Conservation (phyloP, 2,113 vertebrate genomes). For the Nesoenas mayeri region DNA sequence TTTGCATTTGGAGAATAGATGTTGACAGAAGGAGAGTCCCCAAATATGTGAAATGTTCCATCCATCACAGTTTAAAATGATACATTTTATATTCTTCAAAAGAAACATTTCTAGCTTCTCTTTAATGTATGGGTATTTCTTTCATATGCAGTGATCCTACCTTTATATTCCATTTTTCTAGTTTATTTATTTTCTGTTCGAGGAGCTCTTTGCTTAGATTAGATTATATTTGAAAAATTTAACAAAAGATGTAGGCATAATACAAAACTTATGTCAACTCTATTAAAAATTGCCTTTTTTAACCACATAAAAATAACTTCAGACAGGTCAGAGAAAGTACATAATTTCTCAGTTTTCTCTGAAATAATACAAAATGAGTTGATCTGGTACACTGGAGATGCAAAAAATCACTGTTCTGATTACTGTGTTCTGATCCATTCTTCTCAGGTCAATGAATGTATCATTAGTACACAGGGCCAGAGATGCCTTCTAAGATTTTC, state of each 20-base stretch:
- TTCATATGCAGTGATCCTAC: background rate
- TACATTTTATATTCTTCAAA: background rate
- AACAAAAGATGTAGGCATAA: background rate
- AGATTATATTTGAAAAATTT: background rate
- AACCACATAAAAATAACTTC: background rate
- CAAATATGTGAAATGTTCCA: background rate
- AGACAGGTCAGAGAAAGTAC: background rate
- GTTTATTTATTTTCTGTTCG: background rate
- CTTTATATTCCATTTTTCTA: background rate
- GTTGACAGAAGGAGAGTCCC: background rate
- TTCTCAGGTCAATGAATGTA: background rate
- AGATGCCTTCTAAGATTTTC: background rate
- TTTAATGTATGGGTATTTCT: background rate
- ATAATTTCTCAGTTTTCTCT: background rate
- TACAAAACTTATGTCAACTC: background rate
- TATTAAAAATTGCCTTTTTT: background rate
- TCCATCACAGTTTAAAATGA: background rate
- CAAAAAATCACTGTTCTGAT: background rate
- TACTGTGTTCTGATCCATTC: background rate
- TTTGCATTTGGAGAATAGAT: background rate
- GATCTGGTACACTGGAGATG: background rate
- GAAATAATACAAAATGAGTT: background rate
- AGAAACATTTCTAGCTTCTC: background rate
- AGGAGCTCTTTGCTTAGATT: background rate
- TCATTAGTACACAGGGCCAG: background rate